phyloP scores from a whole-genome alignment of 2,888 invertebrate species.

The Galerucella pusilla region DNA sequence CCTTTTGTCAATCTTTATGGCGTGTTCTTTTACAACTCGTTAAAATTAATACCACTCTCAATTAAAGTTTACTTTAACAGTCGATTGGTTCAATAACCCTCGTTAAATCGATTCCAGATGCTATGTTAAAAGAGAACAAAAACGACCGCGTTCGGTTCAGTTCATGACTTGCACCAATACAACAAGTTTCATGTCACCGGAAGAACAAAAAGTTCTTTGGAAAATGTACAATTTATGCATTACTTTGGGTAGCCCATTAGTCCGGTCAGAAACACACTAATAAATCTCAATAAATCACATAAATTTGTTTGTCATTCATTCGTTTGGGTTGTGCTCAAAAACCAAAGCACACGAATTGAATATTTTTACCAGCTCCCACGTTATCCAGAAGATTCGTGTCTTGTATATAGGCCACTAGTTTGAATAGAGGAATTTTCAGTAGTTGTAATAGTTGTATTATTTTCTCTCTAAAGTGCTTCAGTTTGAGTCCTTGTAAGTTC shows the following conservation, averaged over 20 bases:
- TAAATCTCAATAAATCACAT: too few relatives aligned
- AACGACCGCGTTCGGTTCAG: conserved; percentile 10
- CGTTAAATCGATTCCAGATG: conserved; percentile 30
- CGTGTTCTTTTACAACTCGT: conserved; percentile 30
- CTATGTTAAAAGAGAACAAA: conserved; percentile 4
- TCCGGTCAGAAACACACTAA: neutral
- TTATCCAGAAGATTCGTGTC: too few relatives aligned
- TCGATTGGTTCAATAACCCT: conserved; percentile 41
- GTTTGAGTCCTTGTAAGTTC: too few relatives aligned
- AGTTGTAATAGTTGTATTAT: too few relatives aligned
- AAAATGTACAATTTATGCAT: conserved; percentile 33
- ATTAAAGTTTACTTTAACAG: conserved; percentile 37
- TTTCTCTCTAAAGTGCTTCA: too few relatives aligned
- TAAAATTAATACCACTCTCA: conserved; percentile 36
- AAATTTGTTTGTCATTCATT: neutral
- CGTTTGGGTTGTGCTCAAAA: too few relatives aligned
- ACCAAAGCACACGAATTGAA: too few relatives aligned
- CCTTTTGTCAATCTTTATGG: conserved; percentile 24
- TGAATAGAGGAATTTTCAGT: too few relatives aligned
- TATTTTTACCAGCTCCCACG: too few relatives aligned
- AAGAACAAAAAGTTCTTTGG: conserved; percentile 12
- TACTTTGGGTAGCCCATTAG: conserved; percentile 25
- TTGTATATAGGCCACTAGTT: too few relatives aligned
- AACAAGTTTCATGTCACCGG: conserved; percentile 29
- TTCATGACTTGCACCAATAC: conserved; percentile 36